Evolutionary conservation across 2,113 vertebrate species (phyloP).

Genomic region (mouse (Mus musculus)): GRCm39 chr4:141718501-141719000

Average conservation of each 20-base stretch:
- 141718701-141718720: not conserved
- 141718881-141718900: not conserved
- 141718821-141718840: not conserved
- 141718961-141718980: not conserved
- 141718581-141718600: not conserved
- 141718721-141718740: not conserved
- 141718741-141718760: not conserved
- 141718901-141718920: too few species aligned
- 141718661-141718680: not conserved
- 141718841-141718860: not conserved
- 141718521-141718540: slow-evolving; percentile 77
- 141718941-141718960: too few species aligned
- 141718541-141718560: fast-evolving
- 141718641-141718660: slow-evolving; percentile 73
- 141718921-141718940: too few species aligned
- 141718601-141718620: slow-evolving; percentile 62
- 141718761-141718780: not conserved
- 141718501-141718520: not conserved
- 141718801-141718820: not conserved
- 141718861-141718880: not conserved
- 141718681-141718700: fast-evolving
- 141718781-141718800: not conserved
- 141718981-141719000: not conserved
- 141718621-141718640: not conserved
- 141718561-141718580: not conserved